Evolutionary conservation across 1,140 invertebrate genomes (phyloP).

Genomic region (Paralvinella palmiformis): DNA sequence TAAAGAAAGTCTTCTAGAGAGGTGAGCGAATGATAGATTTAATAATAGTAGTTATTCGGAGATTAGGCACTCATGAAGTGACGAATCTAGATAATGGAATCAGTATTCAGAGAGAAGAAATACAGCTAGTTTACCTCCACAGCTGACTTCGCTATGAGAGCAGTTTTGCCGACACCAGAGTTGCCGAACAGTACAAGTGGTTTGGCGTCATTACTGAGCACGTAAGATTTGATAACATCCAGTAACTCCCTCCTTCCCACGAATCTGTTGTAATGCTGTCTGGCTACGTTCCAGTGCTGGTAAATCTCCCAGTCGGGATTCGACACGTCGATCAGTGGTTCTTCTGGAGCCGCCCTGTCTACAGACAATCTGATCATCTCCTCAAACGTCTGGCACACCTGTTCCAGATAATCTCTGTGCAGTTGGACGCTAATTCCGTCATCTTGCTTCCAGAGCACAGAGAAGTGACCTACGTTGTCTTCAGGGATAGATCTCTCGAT

Average conservation of each 20-base stretch:
- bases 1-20: no score
- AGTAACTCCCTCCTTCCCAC: slow-evolving; percentile 81
- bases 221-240: slow-evolving; percentile 72
- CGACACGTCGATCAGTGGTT: no score
- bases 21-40: no score
- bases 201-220: slow-evolving; percentile 70
- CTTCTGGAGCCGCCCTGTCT: not conserved
- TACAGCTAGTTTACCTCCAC: slow-evolving; percentile 64
- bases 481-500: slow-evolving; percentile 23
- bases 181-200: slow-evolving; percentile 38
- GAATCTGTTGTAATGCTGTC: slow-evolving; percentile 53
- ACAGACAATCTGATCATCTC: not conserved
- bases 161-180: slow-evolving; percentile 39
- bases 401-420: slow-evolving; percentile 36
- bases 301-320: no score
- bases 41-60: no score
- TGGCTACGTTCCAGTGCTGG: not conserved
- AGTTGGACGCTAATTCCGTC: slow-evolving; percentile 38
- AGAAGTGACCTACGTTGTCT: slow-evolving; percentile 28
- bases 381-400: slow-evolving; percentile 11
- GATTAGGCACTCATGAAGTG: no score
- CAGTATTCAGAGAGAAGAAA: no score
- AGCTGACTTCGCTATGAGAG: slow-evolving; percentile 35
- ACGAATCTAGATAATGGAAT: no score
- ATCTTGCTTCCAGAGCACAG: slow-evolving; percentile 43